Evolutionary conservation across 2,797 vertebrate genomes (phyloP).

Genomic region (Cossypha niveicapilla): DNA sequence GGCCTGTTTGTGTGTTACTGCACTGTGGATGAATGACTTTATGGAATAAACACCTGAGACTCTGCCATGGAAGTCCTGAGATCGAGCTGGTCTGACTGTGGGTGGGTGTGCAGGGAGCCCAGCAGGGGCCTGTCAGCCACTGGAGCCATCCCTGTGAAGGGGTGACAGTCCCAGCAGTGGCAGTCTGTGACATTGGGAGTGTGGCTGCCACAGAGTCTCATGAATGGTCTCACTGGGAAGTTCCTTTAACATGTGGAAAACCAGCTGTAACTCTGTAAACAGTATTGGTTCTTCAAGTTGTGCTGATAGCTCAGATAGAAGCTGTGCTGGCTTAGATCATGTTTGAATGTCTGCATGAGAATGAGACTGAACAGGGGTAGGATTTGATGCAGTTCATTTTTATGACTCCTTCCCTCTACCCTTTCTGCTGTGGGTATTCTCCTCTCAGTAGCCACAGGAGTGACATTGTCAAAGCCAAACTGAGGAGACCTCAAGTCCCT

Average conservation of each 20-base stretch:
- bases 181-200: background rate
- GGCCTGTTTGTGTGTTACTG: background rate
- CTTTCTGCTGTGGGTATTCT: background rate
- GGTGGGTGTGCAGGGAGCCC: background rate
- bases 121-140: rapidly evolving
- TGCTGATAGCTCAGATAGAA: rapidly evolving
- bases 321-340: background rate
- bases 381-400: background rate
- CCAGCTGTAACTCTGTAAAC: background rate
- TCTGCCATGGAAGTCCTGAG: background rate
- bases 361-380: background rate
- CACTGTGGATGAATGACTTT: background rate
- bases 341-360: background rate
- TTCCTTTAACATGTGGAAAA: background rate
- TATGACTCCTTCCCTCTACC: background rate
- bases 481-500: background rate
- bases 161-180: background rate
- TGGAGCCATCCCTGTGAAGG: background rate
- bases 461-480: background rate
- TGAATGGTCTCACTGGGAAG: rapidly evolving
- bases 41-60: rapidly evolving
- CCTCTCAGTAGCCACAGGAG: background rate
- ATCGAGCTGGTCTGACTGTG: rapidly evolving
- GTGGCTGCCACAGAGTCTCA: rapidly evolving
- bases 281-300: background rate